Conservation (phyloP, 1,140 invertebrate species). For the Tetraneura akinire region DNA sequence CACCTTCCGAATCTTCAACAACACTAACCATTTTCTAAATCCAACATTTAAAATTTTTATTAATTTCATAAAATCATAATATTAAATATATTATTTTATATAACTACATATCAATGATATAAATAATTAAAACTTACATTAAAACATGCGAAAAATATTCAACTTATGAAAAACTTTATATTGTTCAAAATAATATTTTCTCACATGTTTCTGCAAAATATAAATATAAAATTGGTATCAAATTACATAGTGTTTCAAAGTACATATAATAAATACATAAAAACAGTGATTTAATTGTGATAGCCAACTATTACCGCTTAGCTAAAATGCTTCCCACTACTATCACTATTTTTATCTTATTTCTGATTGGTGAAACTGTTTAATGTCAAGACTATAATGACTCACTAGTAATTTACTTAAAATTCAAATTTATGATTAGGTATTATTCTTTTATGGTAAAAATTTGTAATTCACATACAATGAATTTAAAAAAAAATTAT, state of each 20-base stretch:
- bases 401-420: constrained; percentile 10
- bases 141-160: constrained; percentile 10
- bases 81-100: background rate
- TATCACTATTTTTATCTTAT: constrained; percentile 47
- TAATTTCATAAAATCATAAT: background rate
- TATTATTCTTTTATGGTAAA: background rate
- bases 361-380: constrained; percentile 25
- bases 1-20: constrained; percentile 23
- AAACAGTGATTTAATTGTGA: constrained; percentile 18
- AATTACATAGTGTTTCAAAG: constrained; percentile 31
- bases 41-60: background rate
- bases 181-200: background rate
- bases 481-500: background rate
- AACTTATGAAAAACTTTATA: constrained; percentile 27
- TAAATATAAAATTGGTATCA: constrained; percentile 38
- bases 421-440: background rate
- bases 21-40: constrained; percentile 54
- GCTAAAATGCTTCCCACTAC: constrained; percentile 27
- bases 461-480: background rate
- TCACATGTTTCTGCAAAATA: constrained; percentile 47
- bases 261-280: background rate
- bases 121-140: constrained; percentile 2
- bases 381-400: constrained; percentile 14
- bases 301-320: constrained; percentile 13
- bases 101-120: background rate